Conservation (phyloP, 2,888 invertebrate species). For the Mesorhabditis sp. region DNA sequence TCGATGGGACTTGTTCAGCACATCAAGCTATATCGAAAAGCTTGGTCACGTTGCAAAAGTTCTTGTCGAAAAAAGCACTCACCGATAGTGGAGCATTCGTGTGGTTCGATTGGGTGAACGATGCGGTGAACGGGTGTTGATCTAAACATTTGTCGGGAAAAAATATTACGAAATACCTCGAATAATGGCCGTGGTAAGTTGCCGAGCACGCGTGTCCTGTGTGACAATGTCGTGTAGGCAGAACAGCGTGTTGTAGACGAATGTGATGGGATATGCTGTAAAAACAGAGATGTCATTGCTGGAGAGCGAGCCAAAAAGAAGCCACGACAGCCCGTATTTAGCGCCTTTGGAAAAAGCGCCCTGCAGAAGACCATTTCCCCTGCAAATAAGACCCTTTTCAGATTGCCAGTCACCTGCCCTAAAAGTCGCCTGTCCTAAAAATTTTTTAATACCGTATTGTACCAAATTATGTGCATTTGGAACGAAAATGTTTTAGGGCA, state of each 20-base stretch:
- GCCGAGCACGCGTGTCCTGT: conserved; percentile 20
- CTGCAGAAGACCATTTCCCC: background rate
- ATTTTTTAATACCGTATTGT: too few relatives aligned
- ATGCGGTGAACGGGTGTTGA: conserved; percentile 1
- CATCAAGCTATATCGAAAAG: too few relatives aligned
- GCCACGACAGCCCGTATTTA: background rate
- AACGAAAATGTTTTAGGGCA: too few relatives aligned
- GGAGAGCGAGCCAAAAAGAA: background rate
- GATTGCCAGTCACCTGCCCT: too few relatives aligned
- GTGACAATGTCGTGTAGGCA: conserved; percentile 22
- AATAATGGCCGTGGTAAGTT: conserved; percentile 26
- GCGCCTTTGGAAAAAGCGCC: background rate
- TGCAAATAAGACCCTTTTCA: background rate
- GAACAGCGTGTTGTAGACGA: conserved; percentile 35
- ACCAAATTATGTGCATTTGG: too few relatives aligned
- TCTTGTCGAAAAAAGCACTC: background rate
- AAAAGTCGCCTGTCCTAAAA: too few relatives aligned
- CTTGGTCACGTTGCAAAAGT: too few relatives aligned
- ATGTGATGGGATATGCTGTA: conserved; percentile 33
- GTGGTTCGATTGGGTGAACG: conserved; percentile 4
- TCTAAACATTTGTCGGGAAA: conserved; percentile 7
- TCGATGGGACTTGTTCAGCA: too few relatives aligned
- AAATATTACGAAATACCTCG: conserved; percentile 9
- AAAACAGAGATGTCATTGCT: background rate
- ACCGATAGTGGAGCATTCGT: background rate